Percentiles rank a stretch among this genome's conserved stretches.
Conservation (phyloP, 2,797 vertebrate genomes). For the Pangasius mekongensis region DNA sequence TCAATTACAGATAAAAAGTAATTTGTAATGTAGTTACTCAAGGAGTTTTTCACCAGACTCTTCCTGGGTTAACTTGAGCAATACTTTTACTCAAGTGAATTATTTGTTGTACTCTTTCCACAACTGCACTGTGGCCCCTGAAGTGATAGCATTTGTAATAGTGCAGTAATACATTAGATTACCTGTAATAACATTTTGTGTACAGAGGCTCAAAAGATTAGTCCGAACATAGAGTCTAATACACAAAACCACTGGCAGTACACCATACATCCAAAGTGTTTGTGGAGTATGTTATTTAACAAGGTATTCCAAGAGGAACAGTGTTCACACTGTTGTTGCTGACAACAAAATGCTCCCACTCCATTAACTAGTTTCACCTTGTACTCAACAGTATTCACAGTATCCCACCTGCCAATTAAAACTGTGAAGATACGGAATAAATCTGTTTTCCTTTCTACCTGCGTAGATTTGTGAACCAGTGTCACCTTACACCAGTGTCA, state of each 20-base stretch:
- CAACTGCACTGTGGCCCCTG: background rate
- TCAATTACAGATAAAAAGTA: background rate
- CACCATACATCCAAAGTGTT: background rate
- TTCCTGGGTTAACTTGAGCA: slow-evolving; percentile 1
- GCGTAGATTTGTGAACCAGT: background rate
- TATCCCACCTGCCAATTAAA: slow-evolving; percentile 46
- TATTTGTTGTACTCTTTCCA: background rate
- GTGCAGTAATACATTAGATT: slow-evolving; percentile 15
- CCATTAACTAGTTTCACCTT: slow-evolving; percentile 62
- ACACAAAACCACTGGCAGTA: background rate
- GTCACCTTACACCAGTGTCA: background rate
- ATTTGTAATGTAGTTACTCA: slow-evolving; percentile 17
- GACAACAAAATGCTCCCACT: slow-evolving; percentile 64
- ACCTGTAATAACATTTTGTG: background rate
- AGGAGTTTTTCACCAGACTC: slow-evolving; percentile 6
- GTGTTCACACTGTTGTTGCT: slow-evolving; percentile 67
- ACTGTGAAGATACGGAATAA: background rate
- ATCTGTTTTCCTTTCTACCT: background rate
- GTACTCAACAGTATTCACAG: slow-evolving; percentile 39
- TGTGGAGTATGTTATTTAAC: background rate
- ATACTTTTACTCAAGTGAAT: slow-evolving; percentile 29
- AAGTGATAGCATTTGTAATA: slow-evolving; percentile 8
- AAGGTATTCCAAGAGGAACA: slow-evolving; percentile 7
- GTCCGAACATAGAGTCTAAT: background rate
- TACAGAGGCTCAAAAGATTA: slow-evolving; percentile 1